Conservation (phyloP, 2,797 vertebrate genomes). For the Mycteria americana region DNA sequence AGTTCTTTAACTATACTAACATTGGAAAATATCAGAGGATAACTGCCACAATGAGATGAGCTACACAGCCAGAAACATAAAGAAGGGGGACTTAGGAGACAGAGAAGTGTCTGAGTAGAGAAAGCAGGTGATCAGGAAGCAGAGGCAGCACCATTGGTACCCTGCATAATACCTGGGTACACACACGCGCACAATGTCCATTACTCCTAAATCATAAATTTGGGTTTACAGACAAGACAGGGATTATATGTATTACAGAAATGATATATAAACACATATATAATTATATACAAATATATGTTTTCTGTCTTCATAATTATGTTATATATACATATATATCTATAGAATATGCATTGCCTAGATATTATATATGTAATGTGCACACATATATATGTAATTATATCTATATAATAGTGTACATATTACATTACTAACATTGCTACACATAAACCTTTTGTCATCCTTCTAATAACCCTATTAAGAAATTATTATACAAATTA, state of each 20-base stretch:
- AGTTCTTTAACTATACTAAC: background rate
- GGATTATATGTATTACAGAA: background rate
- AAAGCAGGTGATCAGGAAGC: background rate
- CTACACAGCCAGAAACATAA: background rate
- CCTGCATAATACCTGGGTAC: background rate
- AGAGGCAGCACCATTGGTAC: background rate
- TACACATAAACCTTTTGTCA: background rate
- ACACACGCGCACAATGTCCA: rapidly evolving
- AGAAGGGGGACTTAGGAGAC: background rate
- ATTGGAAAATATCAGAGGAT: background rate
- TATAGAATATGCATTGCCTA: background rate
- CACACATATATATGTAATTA: background rate
- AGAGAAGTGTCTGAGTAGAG: background rate
- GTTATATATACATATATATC: no score
- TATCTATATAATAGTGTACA: background rate
- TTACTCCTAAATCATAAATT: background rate
- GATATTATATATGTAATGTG: background rate
- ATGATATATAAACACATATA: background rate
- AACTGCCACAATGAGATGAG: background rate
- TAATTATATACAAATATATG: no score
- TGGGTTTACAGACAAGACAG: background rate
- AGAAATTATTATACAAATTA: background rate
- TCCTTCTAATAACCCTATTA: background rate
- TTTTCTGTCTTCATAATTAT: background rate
- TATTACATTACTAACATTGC: background rate